phyloP scores from a whole-genome alignment of 2,797 vertebrate genomes.

The Spinus olivaceus region DNA sequence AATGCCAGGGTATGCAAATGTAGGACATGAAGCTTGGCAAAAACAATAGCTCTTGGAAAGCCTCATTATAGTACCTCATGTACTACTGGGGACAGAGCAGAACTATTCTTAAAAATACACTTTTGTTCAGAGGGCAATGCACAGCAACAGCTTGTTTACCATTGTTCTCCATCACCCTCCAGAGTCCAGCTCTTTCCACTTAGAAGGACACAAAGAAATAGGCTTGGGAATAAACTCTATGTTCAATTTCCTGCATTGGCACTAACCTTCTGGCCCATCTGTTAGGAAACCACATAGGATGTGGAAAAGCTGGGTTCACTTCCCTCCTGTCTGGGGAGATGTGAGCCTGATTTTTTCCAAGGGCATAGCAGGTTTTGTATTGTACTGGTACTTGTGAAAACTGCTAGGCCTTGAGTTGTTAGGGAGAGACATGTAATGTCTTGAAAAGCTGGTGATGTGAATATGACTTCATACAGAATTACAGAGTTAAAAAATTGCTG shows the following conservation, averaged over 20 bases:
- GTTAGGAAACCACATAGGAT: background rate
- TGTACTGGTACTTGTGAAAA: background rate
- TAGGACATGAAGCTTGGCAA: background rate
- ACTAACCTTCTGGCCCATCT: background rate
- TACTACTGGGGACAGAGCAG: background rate
- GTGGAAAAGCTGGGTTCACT: background rate
- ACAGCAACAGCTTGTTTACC: background rate
- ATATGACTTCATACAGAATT: background rate
- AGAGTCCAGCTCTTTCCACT: background rate
- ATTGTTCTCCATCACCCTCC: background rate
- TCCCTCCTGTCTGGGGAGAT: background rate
- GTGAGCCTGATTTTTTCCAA: background rate
- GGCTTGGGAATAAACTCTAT: background rate
- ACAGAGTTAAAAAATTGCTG: background rate
- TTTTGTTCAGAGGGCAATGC: background rate
- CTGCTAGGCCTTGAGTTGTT: background rate
- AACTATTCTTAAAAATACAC: background rate
- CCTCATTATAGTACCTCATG: background rate
- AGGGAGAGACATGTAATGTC: background rate
- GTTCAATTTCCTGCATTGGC: background rate
- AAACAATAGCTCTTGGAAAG: conserved; percentile 19
- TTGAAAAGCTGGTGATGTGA: background rate
- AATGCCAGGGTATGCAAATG: conserved; percentile 7
- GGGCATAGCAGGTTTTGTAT: background rate
- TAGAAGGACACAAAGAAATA: background rate